phyloP scores from a whole-genome alignment of 2,113 vertebrate species.

The Xenopus laevis region DNA sequence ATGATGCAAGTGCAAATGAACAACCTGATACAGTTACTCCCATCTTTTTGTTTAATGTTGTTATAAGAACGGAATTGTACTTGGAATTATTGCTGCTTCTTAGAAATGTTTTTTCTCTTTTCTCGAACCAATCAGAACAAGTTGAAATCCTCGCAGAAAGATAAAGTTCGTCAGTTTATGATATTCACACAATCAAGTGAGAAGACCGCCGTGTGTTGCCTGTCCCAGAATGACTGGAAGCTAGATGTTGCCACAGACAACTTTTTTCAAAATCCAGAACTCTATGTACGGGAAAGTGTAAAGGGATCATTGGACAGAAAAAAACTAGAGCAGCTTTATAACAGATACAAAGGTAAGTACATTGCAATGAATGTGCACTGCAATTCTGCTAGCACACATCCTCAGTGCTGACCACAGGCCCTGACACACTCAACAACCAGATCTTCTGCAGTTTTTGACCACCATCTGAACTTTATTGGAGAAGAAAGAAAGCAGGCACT shows the following conservation, averaged over 20 bases:
- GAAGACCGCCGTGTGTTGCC: conserved; percentile 93
- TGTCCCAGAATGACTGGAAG: conserved; percentile 98
- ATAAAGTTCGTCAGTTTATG: conserved; percentile 99
- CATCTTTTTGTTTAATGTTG: too few relatives aligned
- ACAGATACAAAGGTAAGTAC: conserved; percentile 90
- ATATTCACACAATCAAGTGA: conserved; percentile 97
- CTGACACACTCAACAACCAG: too few relatives aligned
- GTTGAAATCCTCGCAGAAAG: conserved; percentile 99
- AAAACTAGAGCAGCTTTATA: conserved; percentile 93
- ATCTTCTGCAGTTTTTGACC: too few relatives aligned
- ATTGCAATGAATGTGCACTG: too few relatives aligned
- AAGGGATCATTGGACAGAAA: conserved; percentile 91
- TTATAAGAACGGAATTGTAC: too few relatives aligned
- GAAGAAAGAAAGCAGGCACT: too few relatives aligned
- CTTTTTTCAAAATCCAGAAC: conserved; percentile 96
- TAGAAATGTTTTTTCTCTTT: conserved; percentile 7
- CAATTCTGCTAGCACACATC: too few relatives aligned
- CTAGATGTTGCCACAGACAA: conserved; percentile 98
- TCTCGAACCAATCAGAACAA: conserved; percentile 82
- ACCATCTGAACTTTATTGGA: too few relatives aligned
- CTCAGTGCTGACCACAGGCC: too few relatives aligned
- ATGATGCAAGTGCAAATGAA: too few relatives aligned
- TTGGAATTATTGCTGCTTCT: too few relatives aligned
- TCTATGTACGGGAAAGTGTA: conserved; percentile 87
- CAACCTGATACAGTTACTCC: too few relatives aligned